Evolutionary conservation across 2,113 vertebrate genomes (phyloP), one percentile per base, ranked within the genome.

Genomic region (Antennarius striatus): DNA sequence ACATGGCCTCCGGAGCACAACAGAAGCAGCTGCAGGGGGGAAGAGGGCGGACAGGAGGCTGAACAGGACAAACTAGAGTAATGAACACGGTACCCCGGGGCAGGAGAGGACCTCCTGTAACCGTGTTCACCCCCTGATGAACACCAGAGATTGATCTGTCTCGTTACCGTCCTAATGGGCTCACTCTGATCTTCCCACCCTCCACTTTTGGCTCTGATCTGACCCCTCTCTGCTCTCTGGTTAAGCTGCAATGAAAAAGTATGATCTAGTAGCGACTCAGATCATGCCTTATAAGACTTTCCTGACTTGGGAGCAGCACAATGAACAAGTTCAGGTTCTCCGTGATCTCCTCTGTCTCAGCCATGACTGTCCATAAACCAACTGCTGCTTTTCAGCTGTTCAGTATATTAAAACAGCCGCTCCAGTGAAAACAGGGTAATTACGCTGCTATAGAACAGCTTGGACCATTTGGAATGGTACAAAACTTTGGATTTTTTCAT

Each of bases 61-160:
- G 63, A 60, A 73, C 42, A 62, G 65, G 76, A 77, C 49, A 61
- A 60, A 73, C 56, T 39, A 57, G 65, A 74, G 76, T 81, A 82
- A 88, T 85, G 80, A 87, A 72, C 59, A 17, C 43, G 79, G 66
- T 80, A 79, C 74, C 82, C 81, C 29, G 71, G 61, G 75, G 83
- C 83, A 59, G 58, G 43, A 62, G 72, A 79, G 79, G 71, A 78
- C 81, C 48, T 50, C 56, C 70, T 70, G 80, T 68, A 72, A 62
- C 68, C 10, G 43, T 11, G 76, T 61, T 71, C 28, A 12, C 48
- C 59, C 43, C n/a, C 62, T 85, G 84, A 87, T 80, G 73, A 91
- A 83, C 84, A 79, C 42, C 0, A 59, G 54, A 50, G 78, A 88
- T 84, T 74, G 85, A 87, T 88, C 57, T 43, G 62, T 80, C 68